Percentiles rank a stretch among this genome's conserved stretches.
Conservation (phyloP, 2,888 invertebrate species). For the Geophilus truncorum region DNA sequence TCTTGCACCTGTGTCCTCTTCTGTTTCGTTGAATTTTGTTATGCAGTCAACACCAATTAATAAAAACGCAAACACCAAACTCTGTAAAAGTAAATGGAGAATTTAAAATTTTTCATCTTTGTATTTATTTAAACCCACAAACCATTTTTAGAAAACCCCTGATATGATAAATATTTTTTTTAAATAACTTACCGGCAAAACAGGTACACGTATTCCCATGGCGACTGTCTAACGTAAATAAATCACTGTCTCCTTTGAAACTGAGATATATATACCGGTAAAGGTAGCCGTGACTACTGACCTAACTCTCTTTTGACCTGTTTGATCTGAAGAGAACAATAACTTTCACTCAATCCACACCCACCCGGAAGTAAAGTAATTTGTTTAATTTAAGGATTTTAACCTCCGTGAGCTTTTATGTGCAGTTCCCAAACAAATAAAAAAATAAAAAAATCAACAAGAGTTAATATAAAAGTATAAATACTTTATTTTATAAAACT, state of each 20-base stretch:
- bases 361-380: background rate
- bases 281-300: background rate
- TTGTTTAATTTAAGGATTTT: background rate
- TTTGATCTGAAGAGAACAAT: slow-evolving; percentile 1
- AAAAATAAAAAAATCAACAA: background rate
- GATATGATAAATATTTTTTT: too few relatives aligned
- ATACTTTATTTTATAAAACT: background rate
- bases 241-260: background rate
- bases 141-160: too few relatives aligned
- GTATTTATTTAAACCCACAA: too few relatives aligned
- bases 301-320: slow-evolving; percentile 5
- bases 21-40: too few relatives aligned
- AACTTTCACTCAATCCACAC: slow-evolving; percentile 3
- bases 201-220: background rate
- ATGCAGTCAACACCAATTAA: background rate
- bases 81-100: too few relatives aligned
- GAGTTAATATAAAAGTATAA: background rate
- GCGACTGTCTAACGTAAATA: background rate
- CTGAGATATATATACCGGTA: background rate
- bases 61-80: too few relatives aligned
- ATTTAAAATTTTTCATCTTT: too few relatives aligned
- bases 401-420: background rate
- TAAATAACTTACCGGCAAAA: background rate
- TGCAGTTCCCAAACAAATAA: too few relatives aligned
- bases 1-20: too few relatives aligned